Percentiles rank a stretch among this genome's conserved stretches.
phyloP scores from a whole-genome alignment of 2,888 invertebrate genomes.

The Gastrophysa polygoni region DNA sequence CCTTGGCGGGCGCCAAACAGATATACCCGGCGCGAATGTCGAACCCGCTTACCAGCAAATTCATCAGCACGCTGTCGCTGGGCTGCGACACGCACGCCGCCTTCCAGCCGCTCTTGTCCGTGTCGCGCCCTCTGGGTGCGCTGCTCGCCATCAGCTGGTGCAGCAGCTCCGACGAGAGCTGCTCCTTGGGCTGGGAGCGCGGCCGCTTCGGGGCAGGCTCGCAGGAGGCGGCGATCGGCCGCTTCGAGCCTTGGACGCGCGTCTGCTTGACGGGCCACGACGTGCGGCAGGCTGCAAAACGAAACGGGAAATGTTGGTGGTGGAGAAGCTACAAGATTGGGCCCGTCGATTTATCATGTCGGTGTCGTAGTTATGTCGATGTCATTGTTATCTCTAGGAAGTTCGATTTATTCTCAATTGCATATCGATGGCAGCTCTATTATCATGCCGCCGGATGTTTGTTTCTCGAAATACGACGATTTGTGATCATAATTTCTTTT shows the following conservation, averaged over 20 bases:
- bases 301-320: neutral
- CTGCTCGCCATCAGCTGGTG: slow-evolving; percentile 66
- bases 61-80: slow-evolving; percentile 87
- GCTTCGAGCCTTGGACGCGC: slow-evolving; percentile 40
- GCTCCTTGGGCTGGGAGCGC: slow-evolving; percentile 54
- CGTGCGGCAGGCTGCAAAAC: slow-evolving; percentile 33
- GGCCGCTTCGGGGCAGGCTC: slow-evolving; percentile 47
- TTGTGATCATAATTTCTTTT: too few species aligned
- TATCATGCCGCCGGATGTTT: too few species aligned
- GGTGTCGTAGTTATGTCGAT: too few species aligned
- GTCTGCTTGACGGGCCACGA: slow-evolving; percentile 30
- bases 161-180: slow-evolving; percentile 61
- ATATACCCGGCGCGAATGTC: slow-evolving; percentile 93
- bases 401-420: too few species aligned
- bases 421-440: too few species aligned
- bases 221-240: slow-evolving; percentile 45
- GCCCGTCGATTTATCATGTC: too few species aligned
- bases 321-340: too few species aligned
- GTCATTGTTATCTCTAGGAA: too few species aligned
- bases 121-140: slow-evolving; percentile 50
- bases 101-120: slow-evolving; percentile 54
- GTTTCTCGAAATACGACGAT: too few species aligned
- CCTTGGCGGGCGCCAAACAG: slow-evolving; percentile 71
- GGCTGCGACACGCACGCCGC: slow-evolving; percentile 60
- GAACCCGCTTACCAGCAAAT: slow-evolving; percentile 93